Percentiles rank a stretch among this genome's conserved stretches.
These are phyloP conservation scores for Trissolcus brochymenae DNA, from an alignment of 2,888 invertebrate genomes.

Conservation along the genomic window DNA sequence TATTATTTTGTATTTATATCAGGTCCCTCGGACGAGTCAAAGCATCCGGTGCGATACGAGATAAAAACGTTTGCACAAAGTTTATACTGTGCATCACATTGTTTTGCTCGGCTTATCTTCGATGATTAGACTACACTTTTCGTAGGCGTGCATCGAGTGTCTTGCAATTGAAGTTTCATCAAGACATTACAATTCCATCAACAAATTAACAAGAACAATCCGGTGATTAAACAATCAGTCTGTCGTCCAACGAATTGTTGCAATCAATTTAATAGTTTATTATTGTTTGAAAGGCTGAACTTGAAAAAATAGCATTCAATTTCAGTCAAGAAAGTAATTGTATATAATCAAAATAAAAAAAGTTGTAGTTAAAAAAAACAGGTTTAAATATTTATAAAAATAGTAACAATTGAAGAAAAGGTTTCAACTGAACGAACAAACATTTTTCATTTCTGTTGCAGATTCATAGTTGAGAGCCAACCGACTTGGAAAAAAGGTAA, in stretches of 20 bases:
- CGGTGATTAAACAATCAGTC: not conserved
- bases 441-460: slow-evolving; percentile 9
- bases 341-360: too few species aligned
- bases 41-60: slow-evolving; percentile 44
- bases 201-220: slow-evolving; percentile 6
- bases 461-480: not conserved
- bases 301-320: too few species aligned
- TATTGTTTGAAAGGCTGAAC: too few species aligned
- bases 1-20: too few species aligned
- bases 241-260: not conserved
- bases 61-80: slow-evolving; percentile 36
- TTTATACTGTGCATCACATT: slow-evolving; percentile 11
- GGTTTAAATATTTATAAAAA: too few species aligned
- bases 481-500: not conserved
- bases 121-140: slow-evolving; percentile 37
- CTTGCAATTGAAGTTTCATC: slow-evolving; percentile 10
- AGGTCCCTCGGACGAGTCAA: slow-evolving; percentile 1
- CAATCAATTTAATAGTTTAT: too few species aligned
- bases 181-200: slow-evolving; percentile 21
- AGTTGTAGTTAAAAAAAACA: too few species aligned
- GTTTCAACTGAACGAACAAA: too few species aligned
- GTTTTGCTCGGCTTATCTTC: slow-evolving; percentile 27
- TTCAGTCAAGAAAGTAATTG: too few species aligned
- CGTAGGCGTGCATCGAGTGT: slow-evolving; percentile 22
- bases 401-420: too few species aligned